These are phyloP conservation scores for Holotrichia oblita DNA, from an alignment of 1,140 invertebrate genomes.

Conservation along the genomic window DNA sequence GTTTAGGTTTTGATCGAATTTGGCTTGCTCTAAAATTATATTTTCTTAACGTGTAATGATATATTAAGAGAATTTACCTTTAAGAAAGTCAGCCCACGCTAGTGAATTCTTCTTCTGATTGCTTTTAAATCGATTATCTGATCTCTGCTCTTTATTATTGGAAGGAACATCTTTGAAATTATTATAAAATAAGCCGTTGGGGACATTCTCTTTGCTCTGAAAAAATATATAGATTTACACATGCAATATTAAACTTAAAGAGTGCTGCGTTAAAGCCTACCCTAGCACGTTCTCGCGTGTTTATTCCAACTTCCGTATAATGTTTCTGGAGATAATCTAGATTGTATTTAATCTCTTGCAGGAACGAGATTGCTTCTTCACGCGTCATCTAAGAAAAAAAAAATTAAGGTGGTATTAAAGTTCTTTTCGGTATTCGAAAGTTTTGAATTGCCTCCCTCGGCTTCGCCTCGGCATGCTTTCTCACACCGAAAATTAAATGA, in stretches of 20 bases:
- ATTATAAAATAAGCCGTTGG: constrained; percentile 11
- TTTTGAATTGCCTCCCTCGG: too few species aligned
- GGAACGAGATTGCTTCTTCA: constrained; percentile 75
- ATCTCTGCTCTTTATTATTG: constrained; percentile 22
- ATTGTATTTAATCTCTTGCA: constrained; percentile 77
- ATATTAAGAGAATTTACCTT: constrained; percentile 3
- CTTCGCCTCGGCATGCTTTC: too few species aligned
- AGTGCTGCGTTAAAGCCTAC: too few species aligned
- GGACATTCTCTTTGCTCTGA: constrained; percentile 16
- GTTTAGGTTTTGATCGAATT: neutral
- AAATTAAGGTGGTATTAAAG: neutral
- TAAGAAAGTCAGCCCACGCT: neutral
- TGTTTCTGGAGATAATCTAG: constrained; percentile 73
- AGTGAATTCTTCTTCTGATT: constrained; percentile 2
- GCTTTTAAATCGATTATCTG: neutral
- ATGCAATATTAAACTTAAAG: too few species aligned
- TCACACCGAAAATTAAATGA: too few species aligned
- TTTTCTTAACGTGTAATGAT: neutral
- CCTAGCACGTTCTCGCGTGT: constrained; percentile 44
- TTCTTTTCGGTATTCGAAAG: too few species aligned
- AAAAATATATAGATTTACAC: neutral
- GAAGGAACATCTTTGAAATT: neutral
- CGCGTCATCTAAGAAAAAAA: constrained; percentile 67
- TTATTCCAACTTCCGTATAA: constrained; percentile 65
- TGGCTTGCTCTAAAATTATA: constrained; percentile 29